These are phyloP conservation scores for Halcyon smyrnensis DNA, from an alignment of 2,797 vertebrate genomes.

Conservation along the genomic window DNA sequence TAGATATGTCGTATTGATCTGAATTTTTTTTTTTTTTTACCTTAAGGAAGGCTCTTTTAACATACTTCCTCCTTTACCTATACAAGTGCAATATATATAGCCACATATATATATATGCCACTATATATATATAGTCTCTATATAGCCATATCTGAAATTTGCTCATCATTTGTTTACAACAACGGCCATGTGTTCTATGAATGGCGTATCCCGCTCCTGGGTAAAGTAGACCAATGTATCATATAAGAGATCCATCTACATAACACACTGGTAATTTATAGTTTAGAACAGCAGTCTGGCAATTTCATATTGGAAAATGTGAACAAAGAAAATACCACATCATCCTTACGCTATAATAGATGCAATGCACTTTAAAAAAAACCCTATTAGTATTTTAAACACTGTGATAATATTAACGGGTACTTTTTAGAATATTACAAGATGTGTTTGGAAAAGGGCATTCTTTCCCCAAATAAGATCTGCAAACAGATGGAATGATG, in stretches of 20 bases:
- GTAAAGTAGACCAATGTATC: not conserved
- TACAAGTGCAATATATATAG: not conserved
- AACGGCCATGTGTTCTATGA: not conserved
- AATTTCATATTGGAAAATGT: not conserved
- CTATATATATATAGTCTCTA: too few species aligned
- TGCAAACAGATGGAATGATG: not conserved
- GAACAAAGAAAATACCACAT: not conserved
- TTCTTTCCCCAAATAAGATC: not conserved
- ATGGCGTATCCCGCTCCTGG: not conserved
- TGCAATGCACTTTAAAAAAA: not conserved
- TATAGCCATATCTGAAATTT: not conserved
- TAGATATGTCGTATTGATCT: not conserved
- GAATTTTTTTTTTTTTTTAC: not conserved
- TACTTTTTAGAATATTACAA: not conserved
- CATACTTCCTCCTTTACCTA: not conserved
- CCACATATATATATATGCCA: too few species aligned
- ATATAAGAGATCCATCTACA: not conserved
- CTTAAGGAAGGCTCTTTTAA: not conserved
- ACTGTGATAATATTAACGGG: not conserved
- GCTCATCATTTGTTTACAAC: not conserved
- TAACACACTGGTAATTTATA: not conserved
- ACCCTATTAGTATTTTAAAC: not conserved
- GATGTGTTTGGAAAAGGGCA: not conserved
- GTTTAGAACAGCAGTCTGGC: not conserved
- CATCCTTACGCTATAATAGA: not conserved